phyloP scores from a whole-genome alignment of 2,797 vertebrate genomes.

The Sebastes cheni region DNA sequence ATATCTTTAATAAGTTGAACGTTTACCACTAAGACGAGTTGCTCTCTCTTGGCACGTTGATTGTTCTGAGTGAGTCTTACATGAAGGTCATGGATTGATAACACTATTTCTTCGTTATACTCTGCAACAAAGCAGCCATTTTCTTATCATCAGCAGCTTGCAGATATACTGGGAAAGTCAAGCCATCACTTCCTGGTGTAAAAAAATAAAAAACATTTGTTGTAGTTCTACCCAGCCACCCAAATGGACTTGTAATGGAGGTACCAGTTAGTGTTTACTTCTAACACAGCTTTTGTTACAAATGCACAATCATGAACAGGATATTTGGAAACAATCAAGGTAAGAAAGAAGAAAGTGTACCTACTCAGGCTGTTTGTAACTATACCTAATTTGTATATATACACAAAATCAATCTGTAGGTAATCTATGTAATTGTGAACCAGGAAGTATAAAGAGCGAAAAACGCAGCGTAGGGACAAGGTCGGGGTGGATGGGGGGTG shows the following conservation, averaged over 20 bases:
- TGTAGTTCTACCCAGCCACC: neutral
- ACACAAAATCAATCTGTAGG: no score
- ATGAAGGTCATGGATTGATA: conserved; percentile 31
- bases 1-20: conserved; percentile 5
- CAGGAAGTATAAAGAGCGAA: no score
- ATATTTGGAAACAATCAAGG: conserved; percentile 25
- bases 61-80: conserved; percentile 19
- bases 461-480: no score
- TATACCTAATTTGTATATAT: no score
- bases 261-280: neutral
- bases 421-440: no score
- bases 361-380: no score
- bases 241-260: neutral
- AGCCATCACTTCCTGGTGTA: conserved; percentile 19
- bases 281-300: neutral
- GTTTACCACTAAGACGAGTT: conserved; percentile 6
- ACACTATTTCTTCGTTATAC: conserved; percentile 1
- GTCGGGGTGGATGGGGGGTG: no score
- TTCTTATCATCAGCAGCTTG: conserved; percentile 32
- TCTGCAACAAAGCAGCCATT: conserved; percentile 55
- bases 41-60: neutral
- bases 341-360: conserved; percentile 7
- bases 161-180: conserved; percentile 29
- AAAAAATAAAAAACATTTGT: neutral
- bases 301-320: neutral